Percentiles rank a stretch among this genome's conserved stretches.
These are phyloP conservation scores for Enoplosus armatus DNA, from an alignment of 2,797 vertebrate species.

Conservation along the genomic window DNA sequence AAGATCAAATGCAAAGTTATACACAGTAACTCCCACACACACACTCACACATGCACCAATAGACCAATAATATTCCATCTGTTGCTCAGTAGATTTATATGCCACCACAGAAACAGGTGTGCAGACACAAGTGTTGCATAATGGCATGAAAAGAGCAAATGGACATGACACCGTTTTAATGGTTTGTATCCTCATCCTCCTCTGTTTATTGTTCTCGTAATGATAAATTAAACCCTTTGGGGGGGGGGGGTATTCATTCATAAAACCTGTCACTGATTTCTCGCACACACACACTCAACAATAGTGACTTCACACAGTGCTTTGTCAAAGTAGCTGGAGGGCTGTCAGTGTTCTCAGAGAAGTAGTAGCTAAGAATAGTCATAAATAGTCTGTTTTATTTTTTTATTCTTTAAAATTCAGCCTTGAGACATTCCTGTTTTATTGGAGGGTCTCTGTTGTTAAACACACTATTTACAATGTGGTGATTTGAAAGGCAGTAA, in stretches of 20 bases:
- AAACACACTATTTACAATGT: slow-evolving; percentile 59
- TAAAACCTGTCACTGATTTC: slow-evolving; percentile 20
- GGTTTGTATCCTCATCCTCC: slow-evolving; percentile 17
- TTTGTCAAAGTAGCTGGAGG: background rate
- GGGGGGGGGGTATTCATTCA: slow-evolving; percentile 18
- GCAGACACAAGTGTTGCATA: slow-evolving; percentile 43
- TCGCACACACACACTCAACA: slow-evolving; percentile 4
- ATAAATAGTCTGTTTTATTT: background rate
- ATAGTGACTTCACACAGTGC: background rate
- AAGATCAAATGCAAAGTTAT: background rate
- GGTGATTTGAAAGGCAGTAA: slow-evolving; percentile 40
- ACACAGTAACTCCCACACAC: background rate
- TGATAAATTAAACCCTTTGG: background rate
- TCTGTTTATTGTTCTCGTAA: slow-evolving; percentile 9
- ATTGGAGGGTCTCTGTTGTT: slow-evolving; percentile 38
- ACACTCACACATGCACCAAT: background rate
- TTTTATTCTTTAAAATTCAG: background rate
- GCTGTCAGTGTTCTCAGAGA: background rate
- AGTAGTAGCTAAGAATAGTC: slow-evolving; percentile 11
- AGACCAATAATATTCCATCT: slow-evolving; percentile 40
- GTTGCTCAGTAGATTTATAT: slow-evolving; percentile 52
- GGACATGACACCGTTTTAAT: slow-evolving; percentile 27
- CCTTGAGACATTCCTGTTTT: slow-evolving; percentile 21
- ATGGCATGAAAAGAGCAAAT: slow-evolving; percentile 23
- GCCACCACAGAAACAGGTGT: slow-evolving; percentile 50